Evolutionary conservation across 2,797 vertebrate genomes (phyloP).

Genomic region (Argya squamiceps): DNA sequence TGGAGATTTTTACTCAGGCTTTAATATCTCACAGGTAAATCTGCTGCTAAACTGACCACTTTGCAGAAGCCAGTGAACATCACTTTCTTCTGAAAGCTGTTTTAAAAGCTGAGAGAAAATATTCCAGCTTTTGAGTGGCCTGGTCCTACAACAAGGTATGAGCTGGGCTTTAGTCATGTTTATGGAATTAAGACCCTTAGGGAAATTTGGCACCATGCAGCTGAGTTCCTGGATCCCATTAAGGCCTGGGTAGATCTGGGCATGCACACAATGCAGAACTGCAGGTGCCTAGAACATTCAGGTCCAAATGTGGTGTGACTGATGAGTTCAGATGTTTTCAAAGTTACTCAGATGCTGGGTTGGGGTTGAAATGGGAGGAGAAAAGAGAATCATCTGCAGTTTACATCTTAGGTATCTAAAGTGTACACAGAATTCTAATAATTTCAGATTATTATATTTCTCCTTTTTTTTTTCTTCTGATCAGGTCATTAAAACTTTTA

Average conservation of each 20-base stretch:
- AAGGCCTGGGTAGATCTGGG: conserved; percentile 48
- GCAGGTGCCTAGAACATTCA: conserved; percentile 48
- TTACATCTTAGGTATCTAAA: neutral
- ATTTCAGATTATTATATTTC: neutral
- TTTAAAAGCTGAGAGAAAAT: neutral
- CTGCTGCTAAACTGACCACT: neutral
- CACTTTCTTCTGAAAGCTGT: neutral
- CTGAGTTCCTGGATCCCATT: conserved; percentile 48
- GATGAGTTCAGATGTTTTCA: conserved; percentile 44
- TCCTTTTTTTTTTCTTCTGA: neutral
- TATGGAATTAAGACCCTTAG: conserved; percentile 24
- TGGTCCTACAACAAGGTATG: neutral
- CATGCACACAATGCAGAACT: conserved; percentile 24
- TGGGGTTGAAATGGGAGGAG: neutral
- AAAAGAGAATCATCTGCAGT: neutral
- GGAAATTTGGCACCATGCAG: neutral
- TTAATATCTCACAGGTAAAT: neutral
- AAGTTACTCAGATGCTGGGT: conserved; percentile 19
- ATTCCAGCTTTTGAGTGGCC: neutral
- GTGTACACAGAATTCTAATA: neutral
- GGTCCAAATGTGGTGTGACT: conserved; percentile 33
- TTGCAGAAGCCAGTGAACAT: neutral
- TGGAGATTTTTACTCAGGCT: neutral
- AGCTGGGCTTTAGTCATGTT: conserved; percentile 28
- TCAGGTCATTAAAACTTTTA: neutral